Base-by-base conservation (phyloP, 2,888 invertebrate species). In the Aleiodes leptofemur region DNA sequence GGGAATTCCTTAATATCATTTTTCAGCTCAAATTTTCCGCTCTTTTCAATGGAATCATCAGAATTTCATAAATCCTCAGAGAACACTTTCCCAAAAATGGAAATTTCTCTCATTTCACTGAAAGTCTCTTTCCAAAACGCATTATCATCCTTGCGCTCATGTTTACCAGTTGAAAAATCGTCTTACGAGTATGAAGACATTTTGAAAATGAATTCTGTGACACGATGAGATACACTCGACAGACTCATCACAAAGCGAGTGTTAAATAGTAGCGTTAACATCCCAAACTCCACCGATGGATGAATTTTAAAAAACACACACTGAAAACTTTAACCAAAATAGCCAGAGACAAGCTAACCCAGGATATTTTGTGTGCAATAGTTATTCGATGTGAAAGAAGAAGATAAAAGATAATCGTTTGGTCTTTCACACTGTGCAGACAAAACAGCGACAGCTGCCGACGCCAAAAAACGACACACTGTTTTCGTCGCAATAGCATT, bases 251-350 rank as follows among this genome's bases (percentile, higher is more conserved):
- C 73, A 72, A 64, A 61, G 70, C 76, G 73, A 68, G 69, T 74
- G 72, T 74, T 78, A 79, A 78, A 86, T 84, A 83, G 82, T 77
- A 80, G 81, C 83, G 86, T 83, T 84, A 83, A 85, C 84, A 82
- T 81, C 43, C 43, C 43, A 43, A 43, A 82, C 77, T 82, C 34
- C 61, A n/a, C 79, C 85, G 84, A 86, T 87, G 85, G 84, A 86
- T 88, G 86, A 86, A 86, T 87, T 88, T 89, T 89, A 87, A 86
- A 88, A 34, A 84, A 82, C 83, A 43, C 64, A 16, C 38, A 8
- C 9, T 14, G 48, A 64, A 64, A 64, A 48, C 48, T 48, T 64
- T 3, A 83, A 87, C 88, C 78, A 83, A 89, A 89, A 89, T 89
- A 89, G 87, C 86, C 82, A 73, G 81, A 55, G 71, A 74, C 66